phyloP scores from a whole-genome alignment of 1,140 invertebrate species.

The Trachelipus rathkii region DNA sequence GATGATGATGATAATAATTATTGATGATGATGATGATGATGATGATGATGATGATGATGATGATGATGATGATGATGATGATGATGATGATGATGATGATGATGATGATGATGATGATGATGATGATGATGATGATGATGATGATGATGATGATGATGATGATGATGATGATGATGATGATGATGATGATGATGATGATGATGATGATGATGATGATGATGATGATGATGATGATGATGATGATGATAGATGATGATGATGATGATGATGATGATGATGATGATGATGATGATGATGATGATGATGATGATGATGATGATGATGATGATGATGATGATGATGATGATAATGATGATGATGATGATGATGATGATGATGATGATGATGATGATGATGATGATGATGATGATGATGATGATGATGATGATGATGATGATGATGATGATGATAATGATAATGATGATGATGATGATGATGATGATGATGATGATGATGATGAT shows the following conservation, averaged over 20 bases:
- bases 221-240: constrained; percentile 2
- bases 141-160: background rate
- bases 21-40: background rate
- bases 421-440: too few relatives aligned
- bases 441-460: too few relatives aligned
- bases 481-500: too few relatives aligned
- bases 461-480: too few relatives aligned
- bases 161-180: constrained; percentile 28
- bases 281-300: background rate
- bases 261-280: too few relatives aligned
- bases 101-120: background rate
- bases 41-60: background rate
- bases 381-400: too few relatives aligned
- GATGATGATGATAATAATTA: background rate
- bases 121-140: background rate
- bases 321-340: too few relatives aligned
- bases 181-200: constrained; percentile 34
- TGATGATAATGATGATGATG: too few relatives aligned
- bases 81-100: background rate
- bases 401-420: too few relatives aligned
- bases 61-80: background rate
- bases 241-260: background rate
- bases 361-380: too few relatives aligned
- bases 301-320: background rate
- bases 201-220: constrained; percentile 43